Conservation (phyloP, 2,113 vertebrate species). For the Pomatostomus ruficeps region DNA sequence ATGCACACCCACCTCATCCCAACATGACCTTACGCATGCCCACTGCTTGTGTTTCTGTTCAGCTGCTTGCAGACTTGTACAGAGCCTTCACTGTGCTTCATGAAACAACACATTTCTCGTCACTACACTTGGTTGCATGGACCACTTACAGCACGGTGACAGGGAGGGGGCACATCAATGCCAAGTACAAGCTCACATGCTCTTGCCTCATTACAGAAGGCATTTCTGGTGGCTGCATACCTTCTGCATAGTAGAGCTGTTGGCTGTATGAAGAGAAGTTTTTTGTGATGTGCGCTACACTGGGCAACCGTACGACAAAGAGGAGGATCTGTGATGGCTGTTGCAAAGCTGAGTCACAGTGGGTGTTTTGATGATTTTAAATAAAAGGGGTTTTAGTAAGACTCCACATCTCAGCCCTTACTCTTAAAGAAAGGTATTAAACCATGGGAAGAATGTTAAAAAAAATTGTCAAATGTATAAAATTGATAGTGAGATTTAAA, state of each 20-base stretch:
- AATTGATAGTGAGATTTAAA: neutral
- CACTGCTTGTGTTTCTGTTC: neutral
- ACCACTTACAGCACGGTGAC: neutral
- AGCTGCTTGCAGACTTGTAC: neutral
- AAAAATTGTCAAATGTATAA: neutral
- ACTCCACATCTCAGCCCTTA: neutral
- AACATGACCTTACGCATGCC: neutral
- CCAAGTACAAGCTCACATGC: neutral
- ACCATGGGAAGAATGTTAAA: neutral
- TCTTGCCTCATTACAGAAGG: neutral
- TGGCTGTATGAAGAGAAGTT: neutral
- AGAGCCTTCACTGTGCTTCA: neutral
- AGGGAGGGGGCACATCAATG: neutral
- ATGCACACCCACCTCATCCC: neutral
- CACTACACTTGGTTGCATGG: neutral
- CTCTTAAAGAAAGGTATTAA: neutral
- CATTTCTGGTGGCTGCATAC: neutral
- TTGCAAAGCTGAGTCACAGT: neutral
- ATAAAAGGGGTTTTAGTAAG: neutral
- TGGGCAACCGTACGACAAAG: fast-evolving
- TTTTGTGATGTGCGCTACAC: neutral
- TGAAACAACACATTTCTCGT: neutral
- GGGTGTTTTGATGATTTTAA: neutral
- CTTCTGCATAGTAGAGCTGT: neutral
- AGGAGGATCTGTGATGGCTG: neutral